A percentile compares a stretch with the other conserved stretches of the same genome.
phyloP scores from a whole-genome alignment of 2,113 vertebrate genomes.

The Mastomys natalensis region DNA sequence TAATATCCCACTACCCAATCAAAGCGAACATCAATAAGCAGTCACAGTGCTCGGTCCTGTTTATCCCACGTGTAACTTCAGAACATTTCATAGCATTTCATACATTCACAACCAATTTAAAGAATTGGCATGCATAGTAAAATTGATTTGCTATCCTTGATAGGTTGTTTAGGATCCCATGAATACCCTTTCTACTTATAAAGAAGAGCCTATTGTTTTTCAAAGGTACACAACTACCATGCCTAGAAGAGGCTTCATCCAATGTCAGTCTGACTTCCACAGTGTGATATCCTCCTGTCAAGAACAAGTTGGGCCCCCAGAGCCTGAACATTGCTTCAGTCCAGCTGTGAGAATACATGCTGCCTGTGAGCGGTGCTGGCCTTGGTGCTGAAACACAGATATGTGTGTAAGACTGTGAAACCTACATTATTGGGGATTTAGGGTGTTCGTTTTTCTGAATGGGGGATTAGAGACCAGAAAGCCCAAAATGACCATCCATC shows the following conservation, averaged over 20 bases:
- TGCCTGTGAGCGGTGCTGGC: constrained; percentile 84
- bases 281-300: not conserved
- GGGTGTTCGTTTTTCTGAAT: constrained; percentile 87
- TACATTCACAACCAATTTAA: not conserved
- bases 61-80: not conserved
- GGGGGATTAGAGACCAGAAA: constrained; percentile 90
- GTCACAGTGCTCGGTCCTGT: not conserved
- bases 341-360: constrained; percentile 92
- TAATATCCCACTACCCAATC: not conserved
- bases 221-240: not conserved
- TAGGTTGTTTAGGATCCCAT: not conserved
- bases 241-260: not conserved
- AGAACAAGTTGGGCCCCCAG: not conserved
- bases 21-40: not conserved
- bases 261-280: not conserved
- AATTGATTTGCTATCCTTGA: not conserved
- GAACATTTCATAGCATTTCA: not conserved
- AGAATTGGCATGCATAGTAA: not conserved
- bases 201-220: constrained; percentile 29
- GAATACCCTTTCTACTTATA: not conserved
- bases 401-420: constrained; percentile 88
- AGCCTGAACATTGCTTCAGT: constrained; percentile 37
- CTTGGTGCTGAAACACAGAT: constrained; percentile 89
- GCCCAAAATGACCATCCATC: constrained; percentile 92
- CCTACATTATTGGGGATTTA: constrained; percentile 93